These are phyloP conservation scores for Trachemys scripta DNA, from an alignment of 2,113 vertebrate species.

Conservation along the genomic window DNA sequence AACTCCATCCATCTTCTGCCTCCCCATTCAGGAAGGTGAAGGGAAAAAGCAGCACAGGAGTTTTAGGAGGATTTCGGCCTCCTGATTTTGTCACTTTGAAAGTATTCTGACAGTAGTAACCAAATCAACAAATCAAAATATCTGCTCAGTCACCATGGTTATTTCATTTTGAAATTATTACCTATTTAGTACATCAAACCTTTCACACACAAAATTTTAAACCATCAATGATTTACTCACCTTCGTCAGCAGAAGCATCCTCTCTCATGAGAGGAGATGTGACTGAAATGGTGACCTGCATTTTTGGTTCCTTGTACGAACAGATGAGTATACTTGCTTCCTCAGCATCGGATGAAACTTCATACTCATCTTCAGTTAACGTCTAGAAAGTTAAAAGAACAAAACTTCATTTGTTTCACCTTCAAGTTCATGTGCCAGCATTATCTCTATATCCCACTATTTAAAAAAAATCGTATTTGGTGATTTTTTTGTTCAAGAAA, in stretches of 20 bases:
- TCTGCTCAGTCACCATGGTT: not conserved
- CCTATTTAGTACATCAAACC: not conserved
- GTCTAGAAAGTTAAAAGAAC: constrained; percentile 65
- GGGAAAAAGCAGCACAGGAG: not conserved
- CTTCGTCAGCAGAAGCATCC: constrained; percentile 77
- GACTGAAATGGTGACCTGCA: constrained; percentile 87
- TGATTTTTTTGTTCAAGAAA: not conserved
- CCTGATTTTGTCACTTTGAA: not conserved
- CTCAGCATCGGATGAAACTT: constrained; percentile 84
- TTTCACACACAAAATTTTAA: not conserved
- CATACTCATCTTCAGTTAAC: constrained; percentile 88
- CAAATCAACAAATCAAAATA: not conserved
- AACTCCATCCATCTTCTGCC: not conserved
- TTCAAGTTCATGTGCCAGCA: not conserved
- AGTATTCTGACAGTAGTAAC: not conserved
- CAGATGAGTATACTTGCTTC: constrained; percentile 86
- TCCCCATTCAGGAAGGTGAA: not conserved
- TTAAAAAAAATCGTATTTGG: too few relatives aligned
- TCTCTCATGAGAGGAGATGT: constrained; percentile 90
- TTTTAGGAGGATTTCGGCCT: not conserved
- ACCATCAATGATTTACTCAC: constrained; percentile 27
- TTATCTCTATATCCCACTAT: not conserved
- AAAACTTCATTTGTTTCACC: not conserved
- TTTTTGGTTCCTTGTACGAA: constrained; percentile 87
- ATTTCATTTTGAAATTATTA: not conserved